phyloP scores from a whole-genome alignment of 2,113 vertebrate genomes.

The Lanius ludovicianus region DNA sequence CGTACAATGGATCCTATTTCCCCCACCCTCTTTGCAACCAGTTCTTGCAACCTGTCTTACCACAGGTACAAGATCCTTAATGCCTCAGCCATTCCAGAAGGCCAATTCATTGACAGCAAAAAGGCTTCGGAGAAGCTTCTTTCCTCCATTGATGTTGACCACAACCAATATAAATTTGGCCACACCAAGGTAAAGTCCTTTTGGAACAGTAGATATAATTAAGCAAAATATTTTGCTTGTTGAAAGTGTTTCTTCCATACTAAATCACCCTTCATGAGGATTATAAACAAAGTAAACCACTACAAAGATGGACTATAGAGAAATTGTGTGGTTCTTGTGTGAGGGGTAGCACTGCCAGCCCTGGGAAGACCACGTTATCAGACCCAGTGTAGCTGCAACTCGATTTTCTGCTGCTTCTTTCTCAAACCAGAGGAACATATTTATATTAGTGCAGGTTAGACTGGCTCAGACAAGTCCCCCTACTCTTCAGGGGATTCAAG shows the following conservation, averaged over 20 bases:
- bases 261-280: neutral
- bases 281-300: neutral
- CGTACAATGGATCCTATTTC: neutral
- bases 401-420: neutral
- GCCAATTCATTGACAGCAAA: slow-evolving; percentile 82
- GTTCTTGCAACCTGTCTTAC: neutral
- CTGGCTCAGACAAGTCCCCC: neutral
- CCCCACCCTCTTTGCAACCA: neutral
- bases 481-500: neutral
- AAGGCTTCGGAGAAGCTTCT: slow-evolving; percentile 82
- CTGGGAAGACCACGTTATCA: neutral
- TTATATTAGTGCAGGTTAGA: neutral
- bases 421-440: neutral
- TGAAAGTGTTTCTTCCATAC: neutral
- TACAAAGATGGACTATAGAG: neutral
- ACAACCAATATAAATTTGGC: slow-evolving; percentile 83
- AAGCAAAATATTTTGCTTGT: neutral
- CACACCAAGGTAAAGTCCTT: slow-evolving; percentile 81
- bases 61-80: slow-evolving; percentile 85
- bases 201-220: neutral
- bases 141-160: slow-evolving; percentile 84
- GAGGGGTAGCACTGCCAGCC: neutral
- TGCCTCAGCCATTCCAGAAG: slow-evolving; percentile 83
- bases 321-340: neutral
- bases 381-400: neutral